phyloP scores from a whole-genome alignment of 1,140 invertebrate species.

The Lordiphosa collinella region DNA sequence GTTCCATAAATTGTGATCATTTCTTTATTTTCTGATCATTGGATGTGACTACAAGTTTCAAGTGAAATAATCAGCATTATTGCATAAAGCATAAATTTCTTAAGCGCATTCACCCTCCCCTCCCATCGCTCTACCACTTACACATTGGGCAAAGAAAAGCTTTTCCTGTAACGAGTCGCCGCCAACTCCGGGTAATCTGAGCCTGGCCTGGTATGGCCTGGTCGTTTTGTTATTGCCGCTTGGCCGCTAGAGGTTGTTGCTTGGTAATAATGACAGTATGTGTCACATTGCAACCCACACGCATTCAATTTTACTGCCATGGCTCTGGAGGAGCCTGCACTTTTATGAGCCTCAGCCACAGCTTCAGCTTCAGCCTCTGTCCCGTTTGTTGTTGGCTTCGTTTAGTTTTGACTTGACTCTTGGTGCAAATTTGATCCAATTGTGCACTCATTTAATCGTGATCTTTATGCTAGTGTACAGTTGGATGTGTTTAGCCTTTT shows the following conservation, averaged over 20 bases:
- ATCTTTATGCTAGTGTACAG: slow-evolving; percentile 76
- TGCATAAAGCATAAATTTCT: slow-evolving; percentile 69
- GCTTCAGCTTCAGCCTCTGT: slow-evolving; percentile 20
- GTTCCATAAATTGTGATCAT: too few relatives aligned
- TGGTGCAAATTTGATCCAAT: slow-evolving; percentile 78
- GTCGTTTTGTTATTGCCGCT: slow-evolving; percentile 32
- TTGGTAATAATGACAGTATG: slow-evolving; percentile 77
- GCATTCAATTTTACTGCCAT: slow-evolving; percentile 71
- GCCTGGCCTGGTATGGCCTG: slow-evolving; percentile 43
- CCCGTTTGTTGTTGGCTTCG: slow-evolving; percentile 25
- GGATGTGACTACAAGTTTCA: slow-evolving; percentile 7
- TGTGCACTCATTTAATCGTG: slow-evolving; percentile 77
- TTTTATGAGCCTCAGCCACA: slow-evolving; percentile 57
- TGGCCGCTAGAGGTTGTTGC: slow-evolving; percentile 60
- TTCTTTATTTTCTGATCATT: too few relatives aligned
- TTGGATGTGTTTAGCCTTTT: slow-evolving; percentile 77
- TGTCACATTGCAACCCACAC: slow-evolving; percentile 77
- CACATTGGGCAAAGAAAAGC: slow-evolving; percentile 10
- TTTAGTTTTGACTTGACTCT: slow-evolving; percentile 48
- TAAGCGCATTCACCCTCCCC: slow-evolving; percentile 13
- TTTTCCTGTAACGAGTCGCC: slow-evolving; percentile 69
- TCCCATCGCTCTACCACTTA: background rate
- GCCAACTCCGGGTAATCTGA: slow-evolving; percentile 65
- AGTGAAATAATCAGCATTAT: slow-evolving; percentile 39
- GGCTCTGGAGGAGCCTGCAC: slow-evolving; percentile 40